Evolutionary conservation across 2,797 vertebrate species (phyloP), one percentile per base, ranked within the genome.

Genomic region (Crenuchus spilurus): DNA sequence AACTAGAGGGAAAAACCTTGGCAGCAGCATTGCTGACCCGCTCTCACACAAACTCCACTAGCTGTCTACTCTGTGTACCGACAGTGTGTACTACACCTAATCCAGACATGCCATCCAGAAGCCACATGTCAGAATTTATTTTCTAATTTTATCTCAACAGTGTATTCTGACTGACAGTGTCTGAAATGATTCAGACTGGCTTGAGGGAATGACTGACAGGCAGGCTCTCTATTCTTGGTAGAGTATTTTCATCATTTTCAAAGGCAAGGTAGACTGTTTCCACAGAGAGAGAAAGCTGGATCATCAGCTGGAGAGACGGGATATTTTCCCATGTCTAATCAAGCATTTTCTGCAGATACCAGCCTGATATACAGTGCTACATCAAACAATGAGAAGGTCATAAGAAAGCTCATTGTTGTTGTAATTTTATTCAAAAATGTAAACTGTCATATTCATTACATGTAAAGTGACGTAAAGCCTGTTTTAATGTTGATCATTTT

Each of bases 41-140:
- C 10, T 10, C 7, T 6, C 16, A 28, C 31, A 35, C 55, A 30
- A 14, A 22, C 20, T 14, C 0, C 10, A 22, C 30, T 33, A 33
- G 54, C 54, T 35, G 18, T 18, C 6, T 11, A 20, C 18, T 35
- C 18, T 26, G n/a, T 35, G 55, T 60, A 11, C 35, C 6, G 54
- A 7, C n/a, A 22, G 18, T 39, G 20, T 39, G 35, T 60, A 37
- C 18, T 60, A 60, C 18, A 39, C 28, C 57, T 37, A 60, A 22
- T 60, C 10, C 33, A 6, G 33, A 37, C 20, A 39, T 24, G 20
- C 24, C 35, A 60, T 18, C 39, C n/a, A 46, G 6, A 48, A 30
- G 41, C 28, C 24, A 48, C 41, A 64, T 41, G 60, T 42, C 39
- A 63, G 60, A 57, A 57, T 57, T n/a, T 33, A 57, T 57, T 57